Conservation (phyloP, 1,140 invertebrate genomes). For the Drosophila athabasca region DNA sequence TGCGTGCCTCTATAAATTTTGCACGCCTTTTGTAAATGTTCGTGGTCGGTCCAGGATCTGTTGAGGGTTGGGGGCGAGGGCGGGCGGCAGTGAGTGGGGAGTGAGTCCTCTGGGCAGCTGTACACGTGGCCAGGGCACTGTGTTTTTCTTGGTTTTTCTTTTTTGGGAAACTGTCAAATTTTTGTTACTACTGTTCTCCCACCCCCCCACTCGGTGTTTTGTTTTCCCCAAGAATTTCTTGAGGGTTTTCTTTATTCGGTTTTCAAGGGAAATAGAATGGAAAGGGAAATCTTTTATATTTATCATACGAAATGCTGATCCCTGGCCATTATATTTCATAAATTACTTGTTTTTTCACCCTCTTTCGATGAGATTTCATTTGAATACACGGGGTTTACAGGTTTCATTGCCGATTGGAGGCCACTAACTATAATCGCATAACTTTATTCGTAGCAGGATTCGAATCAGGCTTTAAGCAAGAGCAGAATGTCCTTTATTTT, state of each 20-base stretch:
- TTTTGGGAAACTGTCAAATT: constrained; percentile 68
- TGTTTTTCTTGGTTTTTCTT: constrained; percentile 47
- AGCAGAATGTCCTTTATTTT: background rate
- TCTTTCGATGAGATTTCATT: too few species aligned
- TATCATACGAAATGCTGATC: constrained; percentile 46
- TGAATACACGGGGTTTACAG: too few species aligned
- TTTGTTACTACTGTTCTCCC: constrained; percentile 42
- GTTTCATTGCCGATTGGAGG: constrained; percentile 3
- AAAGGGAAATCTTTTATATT: constrained; percentile 29
- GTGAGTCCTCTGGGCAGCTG: constrained; percentile 44
- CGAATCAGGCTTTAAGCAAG: constrained; percentile 1
- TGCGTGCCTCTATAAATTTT: constrained; percentile 81
- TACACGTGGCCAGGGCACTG: constrained; percentile 62
- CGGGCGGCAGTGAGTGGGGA: constrained; percentile 1
- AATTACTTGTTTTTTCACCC: constrained; percentile 5
- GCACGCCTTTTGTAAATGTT: constrained; percentile 75
- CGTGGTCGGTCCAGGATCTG: constrained; percentile 2
- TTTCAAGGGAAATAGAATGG: background rate
- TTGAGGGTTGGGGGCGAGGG: constrained; percentile 1
- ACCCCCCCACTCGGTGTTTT: background rate
- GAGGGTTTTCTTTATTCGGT: constrained; percentile 28
- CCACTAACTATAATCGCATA: constrained; percentile 32
- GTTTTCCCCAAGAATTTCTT: background rate
- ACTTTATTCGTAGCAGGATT: constrained; percentile 9
- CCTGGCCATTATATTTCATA: constrained; percentile 35